phyloP scores from a whole-genome alignment of 2,113 vertebrate species.

The Xenotilapia leptura region DNA sequence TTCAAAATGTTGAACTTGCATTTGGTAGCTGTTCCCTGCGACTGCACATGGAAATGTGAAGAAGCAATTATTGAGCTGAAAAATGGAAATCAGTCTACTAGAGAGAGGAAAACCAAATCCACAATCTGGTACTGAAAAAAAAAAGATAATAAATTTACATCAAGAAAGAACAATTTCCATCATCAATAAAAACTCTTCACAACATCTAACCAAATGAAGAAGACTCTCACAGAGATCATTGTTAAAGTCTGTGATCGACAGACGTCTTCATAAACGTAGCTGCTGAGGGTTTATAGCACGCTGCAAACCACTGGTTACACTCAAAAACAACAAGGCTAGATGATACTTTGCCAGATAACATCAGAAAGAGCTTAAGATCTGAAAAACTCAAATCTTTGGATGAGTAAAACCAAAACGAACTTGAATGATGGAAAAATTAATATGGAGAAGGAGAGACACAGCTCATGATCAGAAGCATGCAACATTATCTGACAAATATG shows the following conservation, averaged over 20 bases:
- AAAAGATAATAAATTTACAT: not conserved
- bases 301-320: not conserved
- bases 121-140: rapidly evolving
- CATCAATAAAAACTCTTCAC: not conserved
- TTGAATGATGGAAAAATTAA: not conserved
- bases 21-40: not conserved
- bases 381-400: not conserved
- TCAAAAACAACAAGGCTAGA: rapidly evolving
- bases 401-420: not conserved
- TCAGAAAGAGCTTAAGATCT: not conserved
- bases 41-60: not conserved
- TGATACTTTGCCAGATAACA: rapidly evolving
- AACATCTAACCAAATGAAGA: not conserved
- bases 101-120: not conserved
- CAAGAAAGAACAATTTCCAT: rapidly evolving
- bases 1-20: not conserved
- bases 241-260: rapidly evolving
- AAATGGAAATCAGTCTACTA: not conserved
- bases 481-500: not conserved
- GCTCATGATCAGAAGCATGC: not conserved
- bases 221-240: not conserved
- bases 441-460: not conserved
- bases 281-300: not conserved
- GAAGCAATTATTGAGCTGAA: not conserved
- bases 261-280: not conserved